phyloP scores from a whole-genome alignment of 2,113 vertebrate species.

The Pelmatolapia mariae region DNA sequence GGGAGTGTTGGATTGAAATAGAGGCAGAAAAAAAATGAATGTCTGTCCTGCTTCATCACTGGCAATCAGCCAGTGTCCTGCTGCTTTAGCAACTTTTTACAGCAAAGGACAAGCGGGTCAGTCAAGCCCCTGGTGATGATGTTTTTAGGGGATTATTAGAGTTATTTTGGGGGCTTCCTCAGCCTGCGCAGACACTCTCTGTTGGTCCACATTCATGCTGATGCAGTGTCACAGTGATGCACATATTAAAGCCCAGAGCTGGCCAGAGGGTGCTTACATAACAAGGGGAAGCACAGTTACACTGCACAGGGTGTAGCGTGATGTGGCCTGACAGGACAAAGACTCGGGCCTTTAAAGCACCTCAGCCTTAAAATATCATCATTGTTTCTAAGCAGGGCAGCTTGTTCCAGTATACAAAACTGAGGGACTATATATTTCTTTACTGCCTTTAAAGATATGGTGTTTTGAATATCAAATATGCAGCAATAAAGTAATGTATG shows the following conservation, averaged over 20 bases:
- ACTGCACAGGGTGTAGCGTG: background rate
- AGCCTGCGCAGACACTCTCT: background rate
- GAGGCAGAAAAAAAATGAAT: background rate
- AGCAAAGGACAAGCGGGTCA: slow-evolving; percentile 37
- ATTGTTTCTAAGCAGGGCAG: background rate
- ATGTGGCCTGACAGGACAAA: background rate
- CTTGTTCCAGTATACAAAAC: background rate
- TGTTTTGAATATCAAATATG: background rate
- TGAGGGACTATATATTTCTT: background rate
- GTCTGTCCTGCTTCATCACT: background rate
- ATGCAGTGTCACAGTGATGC: background rate
- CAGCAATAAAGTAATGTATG: background rate
- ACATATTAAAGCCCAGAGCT: slow-evolving; percentile 6
- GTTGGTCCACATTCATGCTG: background rate
- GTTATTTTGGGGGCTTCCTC: slow-evolving; percentile 45
- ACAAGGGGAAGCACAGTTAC: background rate
- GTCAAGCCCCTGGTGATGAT: slow-evolving; percentile 7
- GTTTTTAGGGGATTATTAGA: slow-evolving; percentile 50
- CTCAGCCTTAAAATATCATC: background rate
- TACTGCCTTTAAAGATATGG: background rate
- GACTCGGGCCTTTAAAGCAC: background rate
- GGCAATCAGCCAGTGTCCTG: background rate
- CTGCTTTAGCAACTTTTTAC: background rate
- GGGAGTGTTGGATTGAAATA: background rate
- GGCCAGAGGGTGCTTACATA: slow-evolving; percentile 41